phyloP scores from a whole-genome alignment of 1,140 invertebrate genomes.

The Neuroterus valhalla region DNA sequence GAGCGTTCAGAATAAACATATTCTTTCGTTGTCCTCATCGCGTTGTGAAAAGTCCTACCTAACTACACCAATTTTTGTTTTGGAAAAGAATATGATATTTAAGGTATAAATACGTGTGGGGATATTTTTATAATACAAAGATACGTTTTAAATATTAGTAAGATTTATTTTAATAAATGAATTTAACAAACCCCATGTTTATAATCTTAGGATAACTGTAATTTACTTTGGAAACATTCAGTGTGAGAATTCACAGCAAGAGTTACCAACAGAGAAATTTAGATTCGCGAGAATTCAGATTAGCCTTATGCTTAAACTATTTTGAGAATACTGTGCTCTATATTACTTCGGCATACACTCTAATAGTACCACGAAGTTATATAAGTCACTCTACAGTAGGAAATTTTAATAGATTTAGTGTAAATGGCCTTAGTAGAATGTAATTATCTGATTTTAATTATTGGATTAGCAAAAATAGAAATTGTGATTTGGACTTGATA shows the following conservation, averaged over 20 bases:
- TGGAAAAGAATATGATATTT: no score
- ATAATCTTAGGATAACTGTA: not conserved
- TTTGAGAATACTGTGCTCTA: slow-evolving; percentile 65
- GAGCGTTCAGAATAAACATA: no score
- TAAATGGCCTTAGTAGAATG: slow-evolving; percentile 60
- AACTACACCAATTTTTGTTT: no score
- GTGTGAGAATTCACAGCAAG: not conserved
- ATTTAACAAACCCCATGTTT: not conserved
- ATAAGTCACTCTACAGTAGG: slow-evolving; percentile 58
- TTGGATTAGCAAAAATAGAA: slow-evolving; percentile 36
- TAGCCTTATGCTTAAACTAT: slow-evolving; percentile 59
- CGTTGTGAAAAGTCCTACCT: no score
- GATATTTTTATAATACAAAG: no score
- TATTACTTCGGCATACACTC: slow-evolving; percentile 62
- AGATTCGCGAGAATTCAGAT: slow-evolving; percentile 27
- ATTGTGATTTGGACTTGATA: slow-evolving; percentile 28
- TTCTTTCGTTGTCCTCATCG: no score
- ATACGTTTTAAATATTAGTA: no score
- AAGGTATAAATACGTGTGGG: no score
- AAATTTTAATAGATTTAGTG: slow-evolving; percentile 55
- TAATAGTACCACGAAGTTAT: slow-evolving; percentile 60
- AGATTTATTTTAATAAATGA: no score
- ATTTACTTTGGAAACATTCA: not conserved
- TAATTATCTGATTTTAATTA: slow-evolving; percentile 56
- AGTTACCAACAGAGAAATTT: slow-evolving; percentile 27